Evolutionary conservation across 2,888 invertebrate species (phyloP).

Genomic region (Mamestra brassicae): DNA sequence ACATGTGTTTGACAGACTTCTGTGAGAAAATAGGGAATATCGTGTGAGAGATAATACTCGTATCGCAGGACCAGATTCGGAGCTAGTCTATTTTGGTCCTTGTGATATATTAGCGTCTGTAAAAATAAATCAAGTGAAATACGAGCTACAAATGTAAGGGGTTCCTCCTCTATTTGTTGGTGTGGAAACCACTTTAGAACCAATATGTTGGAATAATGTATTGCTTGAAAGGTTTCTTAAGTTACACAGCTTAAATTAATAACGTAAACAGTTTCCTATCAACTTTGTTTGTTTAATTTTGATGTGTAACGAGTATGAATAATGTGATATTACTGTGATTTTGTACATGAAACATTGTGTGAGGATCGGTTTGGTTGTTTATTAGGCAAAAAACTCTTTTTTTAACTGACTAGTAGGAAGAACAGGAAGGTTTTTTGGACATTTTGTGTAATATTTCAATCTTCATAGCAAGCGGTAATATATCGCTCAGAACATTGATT

Average conservation of each 20-base stretch:
- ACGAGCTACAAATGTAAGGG: constrained; percentile 61
- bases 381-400: not conserved
- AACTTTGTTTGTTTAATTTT: constrained; percentile 44
- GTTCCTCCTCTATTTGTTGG: constrained; percentile 56
- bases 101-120: constrained; percentile 61
- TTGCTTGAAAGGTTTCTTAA: constrained; percentile 49
- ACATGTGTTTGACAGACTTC: constrained; percentile 78
- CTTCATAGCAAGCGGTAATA: not conserved
- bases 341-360: not conserved
- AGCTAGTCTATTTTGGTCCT: constrained; percentile 66
- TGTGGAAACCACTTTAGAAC: constrained; percentile 62
- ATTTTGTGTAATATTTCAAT: not conserved
- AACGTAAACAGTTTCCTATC: constrained; percentile 40
- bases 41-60: constrained; percentile 70
- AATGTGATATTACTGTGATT: constrained; percentile 11
- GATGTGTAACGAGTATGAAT: constrained; percentile 11
- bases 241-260: constrained; percentile 52
- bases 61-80: constrained; percentile 68
- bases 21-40: constrained; percentile 84
- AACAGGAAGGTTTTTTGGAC: not conserved
- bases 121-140: constrained; percentile 67
- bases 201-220: constrained; percentile 57
- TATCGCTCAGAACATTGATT: not conserved
- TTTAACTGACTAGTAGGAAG: not conserved
- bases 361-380: not conserved